phyloP scores from a whole-genome alignment of 2,888 invertebrate genomes.

The Crossocerus cetratus region DNA sequence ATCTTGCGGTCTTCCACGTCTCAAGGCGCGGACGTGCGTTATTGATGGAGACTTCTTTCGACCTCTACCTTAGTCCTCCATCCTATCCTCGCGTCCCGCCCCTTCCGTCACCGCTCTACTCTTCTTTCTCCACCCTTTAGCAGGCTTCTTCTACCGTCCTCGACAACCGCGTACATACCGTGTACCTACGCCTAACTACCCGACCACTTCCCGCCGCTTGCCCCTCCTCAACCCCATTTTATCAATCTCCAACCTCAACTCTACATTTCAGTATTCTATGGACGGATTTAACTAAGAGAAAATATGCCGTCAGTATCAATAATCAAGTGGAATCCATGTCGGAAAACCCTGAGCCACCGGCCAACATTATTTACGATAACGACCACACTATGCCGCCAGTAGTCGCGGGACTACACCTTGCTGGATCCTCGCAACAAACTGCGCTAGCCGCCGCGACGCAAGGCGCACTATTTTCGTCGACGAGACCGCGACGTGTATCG shows the following conservation, averaged over 20 bases:
- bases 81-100: constrained; percentile 30
- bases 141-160: constrained; percentile 10
- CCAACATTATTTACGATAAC: background rate
- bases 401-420: constrained; percentile 21
- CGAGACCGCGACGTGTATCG: constrained; percentile 12
- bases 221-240: no score
- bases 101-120: constrained; percentile 17
- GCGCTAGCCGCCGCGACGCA: background rate
- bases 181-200: constrained; percentile 44
- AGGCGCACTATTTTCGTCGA: constrained; percentile 26
- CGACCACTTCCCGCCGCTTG: constrained; percentile 2
- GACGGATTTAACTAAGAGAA: no score
- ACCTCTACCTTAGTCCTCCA: constrained; percentile 57
- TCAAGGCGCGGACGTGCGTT: constrained; percentile 76
- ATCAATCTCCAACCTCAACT: no score
- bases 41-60: constrained; percentile 77
- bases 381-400: constrained; percentile 9
- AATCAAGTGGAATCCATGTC: no score
- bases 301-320: no score
- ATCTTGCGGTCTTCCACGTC: constrained; percentile 77
- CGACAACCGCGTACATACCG: constrained; percentile 38
- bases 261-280: no score
- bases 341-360: no score
- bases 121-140: constrained; percentile 23
- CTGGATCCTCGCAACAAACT: constrained; percentile 26